Percentiles rank a stretch among this genome's conserved stretches.
Evolutionary conservation across 2,113 vertebrate genomes (phyloP).

Genomic region (Bolborhynchus lineola): DNA sequence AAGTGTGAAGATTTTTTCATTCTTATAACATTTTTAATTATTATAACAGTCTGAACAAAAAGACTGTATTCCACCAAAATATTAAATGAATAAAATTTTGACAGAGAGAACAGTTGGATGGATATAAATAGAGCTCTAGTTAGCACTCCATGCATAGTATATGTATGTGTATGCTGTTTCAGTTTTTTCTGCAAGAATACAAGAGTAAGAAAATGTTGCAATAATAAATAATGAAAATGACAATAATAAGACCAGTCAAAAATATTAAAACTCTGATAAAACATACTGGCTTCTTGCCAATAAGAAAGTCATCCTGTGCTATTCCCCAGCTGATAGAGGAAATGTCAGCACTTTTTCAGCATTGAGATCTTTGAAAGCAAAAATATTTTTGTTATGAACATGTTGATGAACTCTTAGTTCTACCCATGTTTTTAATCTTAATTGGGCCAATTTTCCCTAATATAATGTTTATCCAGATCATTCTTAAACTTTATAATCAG

Average conservation of each 20-base stretch:
- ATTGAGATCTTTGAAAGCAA: background rate
- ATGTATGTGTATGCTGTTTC: background rate
- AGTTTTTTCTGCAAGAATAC: background rate
- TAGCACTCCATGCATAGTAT: background rate
- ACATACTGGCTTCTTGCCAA: background rate
- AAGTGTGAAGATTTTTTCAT: background rate
- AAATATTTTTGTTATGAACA: background rate
- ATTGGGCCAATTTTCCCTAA: background rate
- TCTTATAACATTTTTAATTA: background rate
- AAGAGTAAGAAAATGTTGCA: background rate
- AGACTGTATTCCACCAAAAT: background rate
- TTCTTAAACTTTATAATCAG: background rate
- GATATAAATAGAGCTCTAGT: background rate
- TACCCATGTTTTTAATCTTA: background rate
- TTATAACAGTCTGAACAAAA: background rate
- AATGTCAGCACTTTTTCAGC: background rate
- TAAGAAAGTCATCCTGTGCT: background rate
- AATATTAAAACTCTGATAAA: background rate
- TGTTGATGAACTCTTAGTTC: background rate
- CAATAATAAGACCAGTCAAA: no score
- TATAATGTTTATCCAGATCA: background rate
- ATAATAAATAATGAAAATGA: background rate
- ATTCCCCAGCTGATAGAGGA: background rate
- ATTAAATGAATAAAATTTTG: background rate
- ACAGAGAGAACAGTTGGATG: background rate